Evolutionary conservation across 2,888 invertebrate genomes (phyloP), one percentile per base, ranked within the genome.

Genomic region (Fissipunctia ypsillon): DNA sequence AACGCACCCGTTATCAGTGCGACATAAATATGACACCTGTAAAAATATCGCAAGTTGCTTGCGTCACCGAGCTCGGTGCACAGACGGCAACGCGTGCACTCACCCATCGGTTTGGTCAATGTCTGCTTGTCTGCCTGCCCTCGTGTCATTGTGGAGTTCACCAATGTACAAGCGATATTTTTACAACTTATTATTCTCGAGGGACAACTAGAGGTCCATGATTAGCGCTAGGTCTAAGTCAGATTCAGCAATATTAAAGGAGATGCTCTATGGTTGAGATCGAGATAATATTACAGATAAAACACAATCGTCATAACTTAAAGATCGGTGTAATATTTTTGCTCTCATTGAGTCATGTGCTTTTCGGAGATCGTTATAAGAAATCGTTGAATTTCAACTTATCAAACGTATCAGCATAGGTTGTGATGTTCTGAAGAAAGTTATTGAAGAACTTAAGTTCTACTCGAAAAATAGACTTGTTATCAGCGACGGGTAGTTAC

Each of bases 1-100:
- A 90, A 89, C 84, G 90, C 83, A 81, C 91, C 73, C 73, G 82
- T 84, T 91, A 90, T 90, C 91, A 86, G 71, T 56, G 48, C 81
- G 88, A 84, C 90, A 89, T 77, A 87, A 78, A 86, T 87, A 85
- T 79, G 77, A 83, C 91, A 91, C 91, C 91, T 91, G 91, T 90
- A 85, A 88, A 87, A 88, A 91, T 88, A 90, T 80, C 70, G 86
- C 84, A 60, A 80, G 64, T 69, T 63, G 59, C 67, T 81, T 65
- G 67, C 76, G 80, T 69, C 78, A 81, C n/a, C 65, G 14, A 22
- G 43, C 35, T 45, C 65, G 35, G 43, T 73, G 78, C 65, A 59
- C 57, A 63, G 72, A 35, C 68, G 41, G 31, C 61, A 22, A 59
- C 22, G 64, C 72, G 81, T 77, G 69, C 79, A 81, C 69, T 84